Conservation (phyloP, 2,888 invertebrate species). For the Leptura quadrifasciata region DNA sequence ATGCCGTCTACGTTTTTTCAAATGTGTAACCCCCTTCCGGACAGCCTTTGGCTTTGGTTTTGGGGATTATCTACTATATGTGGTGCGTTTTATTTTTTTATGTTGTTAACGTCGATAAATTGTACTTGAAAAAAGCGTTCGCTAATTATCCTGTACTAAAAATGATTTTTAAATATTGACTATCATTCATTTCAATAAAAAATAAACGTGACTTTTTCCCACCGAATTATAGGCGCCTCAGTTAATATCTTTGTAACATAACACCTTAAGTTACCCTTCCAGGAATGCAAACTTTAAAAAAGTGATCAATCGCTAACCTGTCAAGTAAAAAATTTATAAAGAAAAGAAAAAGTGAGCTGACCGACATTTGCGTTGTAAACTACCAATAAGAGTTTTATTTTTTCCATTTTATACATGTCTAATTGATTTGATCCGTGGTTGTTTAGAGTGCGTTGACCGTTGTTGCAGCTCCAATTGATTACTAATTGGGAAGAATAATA, state of each 20-base stretch:
- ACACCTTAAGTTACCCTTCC: not conserved
- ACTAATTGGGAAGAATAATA: slow-evolving; percentile 4
- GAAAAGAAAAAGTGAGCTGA: not conserved
- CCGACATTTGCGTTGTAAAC: not conserved
- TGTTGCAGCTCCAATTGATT: not conserved
- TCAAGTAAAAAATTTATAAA: not conserved
- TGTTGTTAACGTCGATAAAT: no score
- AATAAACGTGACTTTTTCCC: not conserved
- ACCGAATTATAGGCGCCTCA: not conserved
- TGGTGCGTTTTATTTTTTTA: no score
- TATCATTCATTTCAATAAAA: no score
- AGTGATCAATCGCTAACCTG: not conserved
- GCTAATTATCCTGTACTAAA: no score
- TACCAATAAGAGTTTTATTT: not conserved
- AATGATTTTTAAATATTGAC: no score
- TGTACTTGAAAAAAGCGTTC: no score
- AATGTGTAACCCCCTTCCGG: no score
- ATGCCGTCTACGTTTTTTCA: no score
- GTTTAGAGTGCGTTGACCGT: slow-evolving; percentile 1
- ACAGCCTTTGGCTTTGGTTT: no score
- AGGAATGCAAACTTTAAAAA: not conserved
- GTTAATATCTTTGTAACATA: not conserved
- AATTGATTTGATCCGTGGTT: slow-evolving; percentile 7
- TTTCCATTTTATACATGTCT: not conserved
- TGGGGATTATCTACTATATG: no score